These are phyloP conservation scores for Argopecten irradians DNA, from an alignment of 1,140 invertebrate genomes.

Conservation along the genomic window DNA sequence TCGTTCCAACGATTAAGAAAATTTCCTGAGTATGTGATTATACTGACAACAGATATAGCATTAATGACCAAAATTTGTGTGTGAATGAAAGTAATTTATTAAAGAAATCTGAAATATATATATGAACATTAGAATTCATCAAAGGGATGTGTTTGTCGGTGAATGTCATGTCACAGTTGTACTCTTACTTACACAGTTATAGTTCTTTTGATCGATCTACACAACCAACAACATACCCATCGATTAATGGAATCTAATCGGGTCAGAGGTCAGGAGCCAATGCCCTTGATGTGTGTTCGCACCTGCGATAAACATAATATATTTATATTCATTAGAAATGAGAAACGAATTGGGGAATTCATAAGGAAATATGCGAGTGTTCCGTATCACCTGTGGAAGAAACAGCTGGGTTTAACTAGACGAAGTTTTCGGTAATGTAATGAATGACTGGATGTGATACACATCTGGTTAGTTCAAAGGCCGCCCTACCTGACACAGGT, in stretches of 20 bases:
- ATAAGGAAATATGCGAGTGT: conserved; percentile 15
- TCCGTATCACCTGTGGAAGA: background rate
- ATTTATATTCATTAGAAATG: conserved; percentile 23
- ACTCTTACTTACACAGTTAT: background rate
- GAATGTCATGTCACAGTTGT: background rate
- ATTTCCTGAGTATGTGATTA: too few relatives aligned
- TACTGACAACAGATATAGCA: too few relatives aligned
- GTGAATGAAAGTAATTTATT: too few relatives aligned
- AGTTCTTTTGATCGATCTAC: background rate
- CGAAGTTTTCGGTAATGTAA: background rate
- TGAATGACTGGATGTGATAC: background rate
- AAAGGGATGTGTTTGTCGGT: too few relatives aligned
- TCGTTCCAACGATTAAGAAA: too few relatives aligned
- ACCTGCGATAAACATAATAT: conserved; percentile 22
- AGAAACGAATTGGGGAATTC: background rate
- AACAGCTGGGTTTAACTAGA: conserved; percentile 13
- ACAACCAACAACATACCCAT: background rate
- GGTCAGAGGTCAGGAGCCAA: conserved; percentile 3
- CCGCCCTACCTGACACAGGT: background rate
- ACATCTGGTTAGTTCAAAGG: background rate
- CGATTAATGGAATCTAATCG: background rate
- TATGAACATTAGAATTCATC: too few relatives aligned
- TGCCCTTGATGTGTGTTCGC: conserved; percentile 20
- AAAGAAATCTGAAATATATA: too few relatives aligned
- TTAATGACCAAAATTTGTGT: too few relatives aligned